Evolutionary conservation across 2,113 vertebrate species (phyloP), one percentile per base, ranked within the genome.

Genomic region (Fulmarus glacialis): DNA sequence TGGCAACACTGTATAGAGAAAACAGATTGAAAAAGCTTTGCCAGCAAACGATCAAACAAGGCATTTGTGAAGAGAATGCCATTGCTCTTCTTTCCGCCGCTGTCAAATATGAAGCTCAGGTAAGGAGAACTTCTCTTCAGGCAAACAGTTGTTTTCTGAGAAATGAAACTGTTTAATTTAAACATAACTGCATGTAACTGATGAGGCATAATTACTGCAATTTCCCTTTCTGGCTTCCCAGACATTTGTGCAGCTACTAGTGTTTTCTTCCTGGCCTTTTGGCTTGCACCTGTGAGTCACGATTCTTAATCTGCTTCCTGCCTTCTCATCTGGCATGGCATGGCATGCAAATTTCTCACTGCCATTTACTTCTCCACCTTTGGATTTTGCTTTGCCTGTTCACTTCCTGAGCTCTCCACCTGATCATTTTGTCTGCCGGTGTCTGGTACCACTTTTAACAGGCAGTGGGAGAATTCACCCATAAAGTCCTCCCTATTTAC

Each of bases 41-140:
- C 95, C 99, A 99, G 95, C 99, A 99, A 93, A 99, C 99, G 0
- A 99, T 99, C 96, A 99, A 99, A 97, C 98, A 99, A 95, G 99
- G 99, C 22, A 99, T 99, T 96, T 99, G 99, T n/a, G 99, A 99
- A 93, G 99, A 99, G 90, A 99, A 99, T 30, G 99, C 99, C 82
- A 98, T 99, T n/a, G 99, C 99, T 27, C 98, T 99, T 85, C 99
- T 99, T 17, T 99, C 99, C 0, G 99, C 99, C 0, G 99, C 99
- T 1, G 99, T 99, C 97, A 99, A 99, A 79, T 99, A 99, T 0
- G 99, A 99, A 50, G 99, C 99, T 36, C 98, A 99, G 99, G 99
- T 99, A 98, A 98, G 99, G 36, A 71, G 60, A 95, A 52, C 30
- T 45, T 91, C 64, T 74, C n/a, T 67, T 80, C 59, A 66, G 78